Percentiles rank a stretch among this genome's conserved stretches.
These are phyloP conservation scores for Latheticus oryzae DNA, from an alignment of 2,888 invertebrate genomes.

Conservation along the genomic window DNA sequence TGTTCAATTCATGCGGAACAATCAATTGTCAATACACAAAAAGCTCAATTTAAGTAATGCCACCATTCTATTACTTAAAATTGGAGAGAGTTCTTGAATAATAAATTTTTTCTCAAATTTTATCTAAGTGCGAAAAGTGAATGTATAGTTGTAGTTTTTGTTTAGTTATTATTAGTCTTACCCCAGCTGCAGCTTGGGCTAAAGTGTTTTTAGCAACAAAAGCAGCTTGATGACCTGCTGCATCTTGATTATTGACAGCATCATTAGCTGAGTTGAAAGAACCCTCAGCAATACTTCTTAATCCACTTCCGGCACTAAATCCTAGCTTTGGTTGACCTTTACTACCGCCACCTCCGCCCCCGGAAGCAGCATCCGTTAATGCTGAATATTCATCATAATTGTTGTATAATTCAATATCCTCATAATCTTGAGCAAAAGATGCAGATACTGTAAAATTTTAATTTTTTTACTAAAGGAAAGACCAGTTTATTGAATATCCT, in stretches of 20 bases:
- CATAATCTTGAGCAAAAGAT: slow-evolving; percentile 49
- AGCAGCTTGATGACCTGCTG: slow-evolving; percentile 82
- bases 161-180: too few species aligned
- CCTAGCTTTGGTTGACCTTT: slow-evolving; percentile 65
- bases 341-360: slow-evolving; percentile 18
- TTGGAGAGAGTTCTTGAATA: slow-evolving; percentile 20
- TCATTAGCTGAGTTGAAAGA: slow-evolving; percentile 82
- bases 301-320: slow-evolving; percentile 77
- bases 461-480: slow-evolving; percentile 15
- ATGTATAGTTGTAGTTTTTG: too few species aligned
- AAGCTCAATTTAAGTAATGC: slow-evolving; percentile 13
- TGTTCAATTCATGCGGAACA: slow-evolving; percentile 16
- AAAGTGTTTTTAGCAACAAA: slow-evolving; percentile 82
- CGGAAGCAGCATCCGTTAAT: slow-evolving; percentile 35
- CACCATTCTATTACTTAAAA: slow-evolving; percentile 16
- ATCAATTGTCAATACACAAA: slow-evolving; percentile 9
- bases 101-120: background rate
- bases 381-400: slow-evolving; percentile 53
- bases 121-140: too few species aligned
- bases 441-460: slow-evolving; percentile 44
- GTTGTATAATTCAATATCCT: slow-evolving; percentile 53
- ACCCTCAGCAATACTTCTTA: slow-evolving; percentile 77
- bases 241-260: slow-evolving; percentile 78
- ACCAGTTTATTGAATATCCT: slow-evolving; percentile 19
- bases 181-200: slow-evolving; percentile 77